Conservation (phyloP, 1,140 invertebrate species). For the Brevipalpus yothersi region DNA sequence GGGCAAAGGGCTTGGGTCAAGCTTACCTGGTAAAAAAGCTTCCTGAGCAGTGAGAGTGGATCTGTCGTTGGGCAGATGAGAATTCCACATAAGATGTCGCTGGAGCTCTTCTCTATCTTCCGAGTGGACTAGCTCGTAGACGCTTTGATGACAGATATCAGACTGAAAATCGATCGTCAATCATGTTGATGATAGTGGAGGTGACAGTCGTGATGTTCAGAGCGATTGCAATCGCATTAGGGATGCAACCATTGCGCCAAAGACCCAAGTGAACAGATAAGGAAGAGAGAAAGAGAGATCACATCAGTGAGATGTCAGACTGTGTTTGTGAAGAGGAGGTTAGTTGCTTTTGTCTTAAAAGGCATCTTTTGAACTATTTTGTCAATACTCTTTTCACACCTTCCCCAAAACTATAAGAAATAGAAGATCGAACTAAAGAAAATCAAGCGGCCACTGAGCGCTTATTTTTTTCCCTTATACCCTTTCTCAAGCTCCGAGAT, state of each 20-base stretch:
- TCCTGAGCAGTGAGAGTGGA: slow-evolving; percentile 11
- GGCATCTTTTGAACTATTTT: too few relatives aligned
- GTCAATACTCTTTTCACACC: too few relatives aligned
- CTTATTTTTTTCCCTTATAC: too few relatives aligned
- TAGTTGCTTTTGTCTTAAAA: too few relatives aligned
- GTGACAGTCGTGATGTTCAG: not conserved
- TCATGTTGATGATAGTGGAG: not conserved
- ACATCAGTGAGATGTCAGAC: too few relatives aligned
- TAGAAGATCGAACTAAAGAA: too few relatives aligned
- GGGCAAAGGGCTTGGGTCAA: not conserved
- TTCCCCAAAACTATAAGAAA: too few relatives aligned
- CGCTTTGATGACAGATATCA: slow-evolving; percentile 94
- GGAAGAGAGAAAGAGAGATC: too few relatives aligned
- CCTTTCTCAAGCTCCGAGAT: too few relatives aligned
- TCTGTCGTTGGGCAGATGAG: slow-evolving; percentile 19
- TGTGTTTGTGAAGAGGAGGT: too few relatives aligned
- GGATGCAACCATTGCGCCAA: not conserved
- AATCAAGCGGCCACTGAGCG: too few relatives aligned
- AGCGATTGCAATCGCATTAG: not conserved
- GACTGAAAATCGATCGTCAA: slow-evolving; percentile 36
- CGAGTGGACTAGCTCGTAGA: slow-evolving; percentile 94
- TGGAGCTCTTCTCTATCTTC: slow-evolving; percentile 94
- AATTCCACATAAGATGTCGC: slow-evolving; percentile 85
- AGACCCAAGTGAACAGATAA: not conserved
- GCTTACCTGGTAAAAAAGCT: slow-evolving; percentile 12